phyloP scores from a whole-genome alignment of 2,113 vertebrate species.

The Alces alces region DNA sequence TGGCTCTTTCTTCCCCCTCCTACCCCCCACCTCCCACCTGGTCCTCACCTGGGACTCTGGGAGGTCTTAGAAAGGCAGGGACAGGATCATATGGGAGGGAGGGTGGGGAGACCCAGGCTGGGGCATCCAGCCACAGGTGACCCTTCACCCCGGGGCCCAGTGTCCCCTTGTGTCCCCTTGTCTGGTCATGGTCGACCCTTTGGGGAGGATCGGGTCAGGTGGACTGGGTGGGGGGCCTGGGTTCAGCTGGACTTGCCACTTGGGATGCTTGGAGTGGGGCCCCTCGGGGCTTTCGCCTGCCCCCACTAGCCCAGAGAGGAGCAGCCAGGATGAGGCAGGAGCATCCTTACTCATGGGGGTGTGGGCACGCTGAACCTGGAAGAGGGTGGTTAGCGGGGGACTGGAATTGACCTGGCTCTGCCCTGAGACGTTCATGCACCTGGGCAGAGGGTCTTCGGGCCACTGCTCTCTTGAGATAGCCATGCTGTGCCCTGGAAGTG shows the following conservation, averaged over 20 bases:
- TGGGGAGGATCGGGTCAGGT: not conserved
- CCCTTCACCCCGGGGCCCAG: not conserved
- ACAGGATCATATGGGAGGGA: no score
- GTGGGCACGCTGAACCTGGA: not conserved
- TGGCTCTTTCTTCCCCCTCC: not conserved
- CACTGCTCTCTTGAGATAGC: not conserved
- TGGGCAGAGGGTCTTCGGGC: not conserved
- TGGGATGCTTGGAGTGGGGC: not conserved
- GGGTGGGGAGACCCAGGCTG: not conserved
- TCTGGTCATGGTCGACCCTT: not conserved
- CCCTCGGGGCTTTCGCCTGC: not conserved
- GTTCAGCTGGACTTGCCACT: not conserved
- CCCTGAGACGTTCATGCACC: not conserved
- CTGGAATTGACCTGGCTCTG: not conserved
- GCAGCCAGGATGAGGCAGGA: not conserved
- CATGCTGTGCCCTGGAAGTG: not conserved
- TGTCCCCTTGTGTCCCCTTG: not conserved
- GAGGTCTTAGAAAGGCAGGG: not conserved
- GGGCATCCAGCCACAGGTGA: not conserved
- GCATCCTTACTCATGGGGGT: not conserved
- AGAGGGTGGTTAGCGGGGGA: not conserved
- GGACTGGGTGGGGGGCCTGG: not conserved
- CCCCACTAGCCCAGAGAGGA: not conserved
- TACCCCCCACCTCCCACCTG: fast-evolving
- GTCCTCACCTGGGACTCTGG: not conserved